Conservation (phyloP, 2,113 vertebrate species). For the Sigmodon hispidus region DNA sequence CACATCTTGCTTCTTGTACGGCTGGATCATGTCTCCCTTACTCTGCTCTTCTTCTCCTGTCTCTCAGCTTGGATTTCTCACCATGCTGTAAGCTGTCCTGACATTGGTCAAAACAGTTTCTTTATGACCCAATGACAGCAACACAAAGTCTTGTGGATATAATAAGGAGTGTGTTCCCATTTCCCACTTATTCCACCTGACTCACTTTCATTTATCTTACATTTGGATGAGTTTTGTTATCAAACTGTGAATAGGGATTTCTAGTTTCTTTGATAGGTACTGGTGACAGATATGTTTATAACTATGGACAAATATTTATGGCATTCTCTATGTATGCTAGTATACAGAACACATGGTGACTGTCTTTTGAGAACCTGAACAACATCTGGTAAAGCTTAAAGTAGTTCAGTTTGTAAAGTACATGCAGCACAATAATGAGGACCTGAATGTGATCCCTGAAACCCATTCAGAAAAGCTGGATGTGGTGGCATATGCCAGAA, state of each 20-base stretch:
- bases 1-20: too few species aligned
- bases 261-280: neutral
- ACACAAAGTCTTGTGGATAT: too few species aligned
- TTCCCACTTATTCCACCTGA: neutral
- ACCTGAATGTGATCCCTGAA: neutral
- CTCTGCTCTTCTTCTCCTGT: too few species aligned
- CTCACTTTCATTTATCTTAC: neutral
- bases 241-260: slow-evolving; percentile 2
- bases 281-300: neutral
- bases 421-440: neutral
- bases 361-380: neutral
- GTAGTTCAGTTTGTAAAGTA: neutral
- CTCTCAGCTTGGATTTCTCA: too few species aligned
- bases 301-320: neutral
- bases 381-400: neutral
- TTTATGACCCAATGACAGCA: too few species aligned
- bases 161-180: neutral
- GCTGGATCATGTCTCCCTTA: too few species aligned
- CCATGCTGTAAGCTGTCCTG: too few species aligned
- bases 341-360: neutral
- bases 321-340: neutral
- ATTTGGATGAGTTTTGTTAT: slow-evolving; percentile 2
- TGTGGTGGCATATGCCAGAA: too few species aligned
- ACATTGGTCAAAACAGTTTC: too few species aligned
- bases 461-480: too few species aligned